Evolutionary conservation across 2,888 invertebrate genomes (phyloP), one percentile per base, ranked within the genome.

Genomic region (Auanema freiburgensis): DNA sequence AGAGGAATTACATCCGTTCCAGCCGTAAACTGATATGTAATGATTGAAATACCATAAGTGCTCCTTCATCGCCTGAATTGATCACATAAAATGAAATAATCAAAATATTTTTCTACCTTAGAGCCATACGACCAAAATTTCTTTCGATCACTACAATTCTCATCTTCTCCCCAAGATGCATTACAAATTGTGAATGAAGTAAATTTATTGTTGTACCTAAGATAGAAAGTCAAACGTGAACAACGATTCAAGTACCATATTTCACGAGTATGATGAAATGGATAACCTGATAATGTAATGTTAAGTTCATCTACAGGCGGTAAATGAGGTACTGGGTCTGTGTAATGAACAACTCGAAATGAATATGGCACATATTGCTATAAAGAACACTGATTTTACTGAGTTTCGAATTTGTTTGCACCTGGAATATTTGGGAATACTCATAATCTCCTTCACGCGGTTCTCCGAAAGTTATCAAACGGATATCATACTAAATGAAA

Each of bases 21-120:
- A 59, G 21, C 73, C 73, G 55, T 67, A 73, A 53, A 67, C 66
- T 12, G 70, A 69, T 6, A 73, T 60, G 56, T 69, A 70, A 23
- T 71, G 69, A 43, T 71, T 71, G 65, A 73, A 73, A 25, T 73
- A 73, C 57, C 68, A 63, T 4, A 70, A 62, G 51, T 73, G 73
- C 41, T 68, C 65, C 44, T 63, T 59, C 44, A 66, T 66, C 5
- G 61, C 72, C 68, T 72, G 52, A 25, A 69, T 63, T 4, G n/a
- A 33, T 8, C 25, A 23, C 50, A 3, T 55, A 16, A 54, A 12
- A 18, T 23, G 11, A 8, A 23, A 49, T 16, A 50, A 18, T 2
- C 2, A n/a, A 57, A 6, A 21, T 12, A 10, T 18, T 25, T 11
- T 3, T 8, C n/a, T 16, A 71, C 71, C 41, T 67, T 66, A 14